Conservation (phyloP, 2,113 vertebrate genomes). For the Thinocorus orbignyianus region DNA sequence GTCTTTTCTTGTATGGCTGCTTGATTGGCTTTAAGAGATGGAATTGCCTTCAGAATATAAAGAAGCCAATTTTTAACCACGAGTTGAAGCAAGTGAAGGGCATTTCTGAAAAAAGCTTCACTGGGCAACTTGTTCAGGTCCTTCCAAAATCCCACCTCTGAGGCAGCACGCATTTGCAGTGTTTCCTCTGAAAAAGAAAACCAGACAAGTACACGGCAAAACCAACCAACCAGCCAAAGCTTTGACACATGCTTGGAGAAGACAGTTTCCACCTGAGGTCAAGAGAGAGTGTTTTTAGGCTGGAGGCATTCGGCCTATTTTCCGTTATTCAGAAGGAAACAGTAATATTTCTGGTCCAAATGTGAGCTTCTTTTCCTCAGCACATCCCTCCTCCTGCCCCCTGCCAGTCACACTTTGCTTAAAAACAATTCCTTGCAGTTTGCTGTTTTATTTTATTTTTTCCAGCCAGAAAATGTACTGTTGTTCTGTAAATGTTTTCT, state of each 20-base stretch:
- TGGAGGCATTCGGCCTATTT: conserved; percentile 24
- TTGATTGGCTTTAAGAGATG: not conserved
- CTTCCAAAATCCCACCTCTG: not conserved
- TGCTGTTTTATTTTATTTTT: conserved; percentile 68
- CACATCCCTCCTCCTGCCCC: not conserved
- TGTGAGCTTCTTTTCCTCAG: conserved; percentile 17
- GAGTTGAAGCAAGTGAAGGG: not conserved
- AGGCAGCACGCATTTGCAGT: not conserved
- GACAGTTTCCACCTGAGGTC: conserved; percentile 28
- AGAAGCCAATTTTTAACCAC: not conserved
- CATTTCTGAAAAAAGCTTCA: not conserved
- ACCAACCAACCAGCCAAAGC: not conserved
- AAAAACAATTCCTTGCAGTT: conserved; percentile 55
- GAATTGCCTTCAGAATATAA: not conserved
- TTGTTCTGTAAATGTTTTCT: conserved; percentile 86
- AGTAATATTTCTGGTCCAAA: conserved; percentile 42
- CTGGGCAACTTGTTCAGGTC: not conserved
- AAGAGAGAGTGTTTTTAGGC: not conserved
- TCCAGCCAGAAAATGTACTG: conserved; percentile 76
- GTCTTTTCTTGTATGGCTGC: not conserved
- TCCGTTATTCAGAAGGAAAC: conserved; percentile 32
- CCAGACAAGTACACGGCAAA: not conserved
- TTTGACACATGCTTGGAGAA: not conserved
- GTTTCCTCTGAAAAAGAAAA: not conserved
- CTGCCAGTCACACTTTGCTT: conserved; percentile 42